Evolutionary conservation across 2,113 vertebrate species (phyloP), one percentile per base, ranked within the genome.

Genomic region (Lota lota): DNA sequence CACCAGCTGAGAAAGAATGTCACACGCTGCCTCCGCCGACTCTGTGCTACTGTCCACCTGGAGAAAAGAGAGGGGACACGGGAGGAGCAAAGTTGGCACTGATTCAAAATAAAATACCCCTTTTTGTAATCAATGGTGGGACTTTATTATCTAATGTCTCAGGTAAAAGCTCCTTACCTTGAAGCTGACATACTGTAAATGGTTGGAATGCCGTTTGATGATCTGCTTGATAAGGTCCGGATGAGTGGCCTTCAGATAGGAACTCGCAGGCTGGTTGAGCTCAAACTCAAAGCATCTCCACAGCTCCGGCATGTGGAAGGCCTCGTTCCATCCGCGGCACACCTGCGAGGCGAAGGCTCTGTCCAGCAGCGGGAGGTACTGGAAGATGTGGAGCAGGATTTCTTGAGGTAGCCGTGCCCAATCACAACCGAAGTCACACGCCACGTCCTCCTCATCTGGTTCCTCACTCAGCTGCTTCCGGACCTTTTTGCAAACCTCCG

Each of bases 241-340:
- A 82, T 99, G 97, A 0, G 97, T 99, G 73, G 97, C 96, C 82
- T 95, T 96, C 79, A 98, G 85, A 77, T 97, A 98, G 5, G 97
- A 98, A 4, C 95, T 98, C 22, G 95, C 94, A 2, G 96, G 95
- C 57, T 98, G 96, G 85, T 96, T 97, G 24, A 99, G 91, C 85
- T 99, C 96, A 86, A 99, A 99, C 82, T 99, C 97, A 71, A 99
- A 99, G 86, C 95, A 97, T 47, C 96, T 92, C 97, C 97, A 99
- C 60, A 99, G 91, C 85, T 99, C 97, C 0, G 97, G 97, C 96
- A 98, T 97, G 54, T 99, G 96, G 84, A 98, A 99, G n/a, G 94
- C 96, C 22, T 97, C 92, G 79, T 98, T 98, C 96, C 97, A 99
- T 63, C 79, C 89, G 1, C 92, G 93, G 78, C 96, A 98, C 65